These are phyloP conservation scores for Sturnus vulgaris DNA, from an alignment of 2,113 vertebrate genomes.

Conservation along the genomic window DNA sequence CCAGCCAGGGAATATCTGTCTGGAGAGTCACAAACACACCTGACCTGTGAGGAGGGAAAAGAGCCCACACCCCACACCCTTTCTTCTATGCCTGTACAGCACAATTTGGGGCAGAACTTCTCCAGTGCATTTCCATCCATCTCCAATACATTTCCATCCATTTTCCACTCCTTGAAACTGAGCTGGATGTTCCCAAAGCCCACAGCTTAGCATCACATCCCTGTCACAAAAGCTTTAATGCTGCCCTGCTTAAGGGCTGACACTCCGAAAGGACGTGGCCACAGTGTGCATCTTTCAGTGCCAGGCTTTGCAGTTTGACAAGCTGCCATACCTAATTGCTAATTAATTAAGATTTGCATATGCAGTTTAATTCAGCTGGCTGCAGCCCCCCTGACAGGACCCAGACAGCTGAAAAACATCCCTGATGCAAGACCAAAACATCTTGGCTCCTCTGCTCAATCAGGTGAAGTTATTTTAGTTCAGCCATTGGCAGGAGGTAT, in stretches of 20 bases:
- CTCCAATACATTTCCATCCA: neutral
- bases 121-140: neutral
- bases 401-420: neutral
- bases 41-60: neutral
- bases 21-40: neutral
- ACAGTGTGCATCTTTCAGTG: neutral
- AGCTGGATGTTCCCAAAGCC: neutral
- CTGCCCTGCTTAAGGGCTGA: neutral
- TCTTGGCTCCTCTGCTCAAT: neutral
- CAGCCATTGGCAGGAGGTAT: neutral
- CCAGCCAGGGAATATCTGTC: neutral
- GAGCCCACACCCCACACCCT: neutral
- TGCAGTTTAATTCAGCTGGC: neutral
- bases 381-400: fast-evolving
- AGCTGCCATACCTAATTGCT: constrained; percentile 17
- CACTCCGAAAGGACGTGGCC: neutral
- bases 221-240: neutral
- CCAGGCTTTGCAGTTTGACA: neutral
- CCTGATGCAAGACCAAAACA: neutral
- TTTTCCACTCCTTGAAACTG: neutral
- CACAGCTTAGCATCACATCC: fast-evolving
- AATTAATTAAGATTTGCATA: constrained; percentile 42
- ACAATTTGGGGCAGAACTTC: neutral
- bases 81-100: neutral
- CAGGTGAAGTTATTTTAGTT: neutral